Evolutionary conservation across 2,797 vertebrate species (phyloP).

Genomic region (Eulemur coronatus): DNA sequence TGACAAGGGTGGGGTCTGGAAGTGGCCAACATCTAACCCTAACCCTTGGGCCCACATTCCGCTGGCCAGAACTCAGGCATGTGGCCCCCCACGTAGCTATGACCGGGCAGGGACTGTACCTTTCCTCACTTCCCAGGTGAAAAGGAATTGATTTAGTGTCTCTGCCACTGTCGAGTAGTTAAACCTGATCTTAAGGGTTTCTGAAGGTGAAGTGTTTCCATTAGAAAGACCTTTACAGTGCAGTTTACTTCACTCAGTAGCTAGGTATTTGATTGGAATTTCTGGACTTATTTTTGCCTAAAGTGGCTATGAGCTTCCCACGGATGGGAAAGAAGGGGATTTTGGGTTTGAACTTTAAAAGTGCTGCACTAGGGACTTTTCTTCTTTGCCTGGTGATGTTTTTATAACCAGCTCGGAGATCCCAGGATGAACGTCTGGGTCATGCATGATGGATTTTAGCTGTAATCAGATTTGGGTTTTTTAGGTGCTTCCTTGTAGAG

Average conservation of each 20-base stretch:
- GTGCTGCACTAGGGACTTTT: background rate
- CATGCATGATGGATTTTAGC: accelerated
- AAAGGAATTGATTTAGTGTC: background rate
- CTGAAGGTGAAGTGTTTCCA: background rate
- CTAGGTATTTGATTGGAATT: background rate
- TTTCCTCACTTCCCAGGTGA: background rate
- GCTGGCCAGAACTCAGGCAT: accelerated
- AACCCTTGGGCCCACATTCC: background rate
- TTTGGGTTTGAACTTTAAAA: background rate
- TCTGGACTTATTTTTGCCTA: background rate
- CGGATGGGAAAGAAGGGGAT: background rate
- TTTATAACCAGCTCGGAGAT: background rate
- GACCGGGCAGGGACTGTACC: background rate
- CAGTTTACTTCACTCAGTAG: background rate
- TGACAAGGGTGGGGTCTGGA: background rate
- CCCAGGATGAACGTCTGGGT: background rate
- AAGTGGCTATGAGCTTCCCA: background rate
- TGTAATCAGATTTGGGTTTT: background rate
- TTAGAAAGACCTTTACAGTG: background rate
- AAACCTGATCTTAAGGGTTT: background rate
- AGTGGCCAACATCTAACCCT: background rate
- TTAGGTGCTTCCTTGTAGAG: background rate
- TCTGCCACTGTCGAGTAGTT: background rate
- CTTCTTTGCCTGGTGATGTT: background rate
- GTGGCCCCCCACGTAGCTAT: background rate